These are phyloP conservation scores for Zhuqinia jingwanae DNA, from an alignment of 2,888 invertebrate species.

Conservation along the genomic window DNA sequence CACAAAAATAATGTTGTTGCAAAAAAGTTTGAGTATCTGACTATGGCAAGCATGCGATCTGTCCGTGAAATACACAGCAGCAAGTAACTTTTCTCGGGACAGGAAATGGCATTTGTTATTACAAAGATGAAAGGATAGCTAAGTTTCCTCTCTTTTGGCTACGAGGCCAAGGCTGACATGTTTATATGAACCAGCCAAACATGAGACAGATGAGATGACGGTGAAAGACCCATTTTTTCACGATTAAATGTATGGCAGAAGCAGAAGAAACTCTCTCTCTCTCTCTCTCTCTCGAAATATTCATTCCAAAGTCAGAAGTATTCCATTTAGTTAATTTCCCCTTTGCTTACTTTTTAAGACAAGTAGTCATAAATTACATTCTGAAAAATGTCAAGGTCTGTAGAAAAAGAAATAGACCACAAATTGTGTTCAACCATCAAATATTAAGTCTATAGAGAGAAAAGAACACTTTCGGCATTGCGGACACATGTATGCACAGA, in stretches of 20 bases:
- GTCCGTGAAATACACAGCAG: neutral
- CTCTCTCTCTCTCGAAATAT: too few species aligned
- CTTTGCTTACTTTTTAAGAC: conserved; percentile 16
- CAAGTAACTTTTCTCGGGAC: neutral
- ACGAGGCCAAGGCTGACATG: conserved; percentile 15
- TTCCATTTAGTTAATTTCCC: conserved; percentile 14
- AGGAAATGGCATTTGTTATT: conserved; percentile 23
- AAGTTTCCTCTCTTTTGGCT: neutral
- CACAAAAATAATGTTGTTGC: too few species aligned
- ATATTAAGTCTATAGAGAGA: neutral
- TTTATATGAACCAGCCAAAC: neutral
- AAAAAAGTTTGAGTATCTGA: too few species aligned
- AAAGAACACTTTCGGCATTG: too few species aligned
- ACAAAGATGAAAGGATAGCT: neutral
- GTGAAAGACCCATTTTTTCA: too few species aligned
- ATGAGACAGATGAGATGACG: neutral
- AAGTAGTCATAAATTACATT: conserved; percentile 40
- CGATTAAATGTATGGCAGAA: too few species aligned
- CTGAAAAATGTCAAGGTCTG: conserved; percentile 60
- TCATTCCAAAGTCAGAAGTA: conserved; percentile 6
- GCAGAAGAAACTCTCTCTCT: too few species aligned
- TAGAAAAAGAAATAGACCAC: conserved; percentile 20
- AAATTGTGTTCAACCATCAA: neutral
- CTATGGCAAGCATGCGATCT: neutral
- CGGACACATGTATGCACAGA: too few species aligned